Evolutionary conservation across 2,113 vertebrate genomes (phyloP), one percentile per base, ranked within the genome.

Genomic region (Scomber scombrus): DNA sequence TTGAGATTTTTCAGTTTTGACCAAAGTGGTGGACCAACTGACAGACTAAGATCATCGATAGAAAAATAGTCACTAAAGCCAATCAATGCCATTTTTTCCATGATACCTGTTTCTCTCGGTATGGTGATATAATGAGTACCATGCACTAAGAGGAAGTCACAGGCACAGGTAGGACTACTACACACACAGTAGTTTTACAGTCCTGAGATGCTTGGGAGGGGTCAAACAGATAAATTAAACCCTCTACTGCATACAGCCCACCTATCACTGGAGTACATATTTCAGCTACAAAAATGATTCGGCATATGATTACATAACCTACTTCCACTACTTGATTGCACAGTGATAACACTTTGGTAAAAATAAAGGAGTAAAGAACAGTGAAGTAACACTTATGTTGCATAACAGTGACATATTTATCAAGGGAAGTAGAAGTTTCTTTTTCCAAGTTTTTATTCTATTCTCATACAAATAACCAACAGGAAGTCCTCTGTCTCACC

Each of bases 261-360:
- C 19, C 31, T 66, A 13, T 55, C 26, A 57, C 11, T 43, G 57
- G 16, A 19, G 49, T 10, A 26, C 23, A 1, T 29, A 49, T 21
- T 63, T 29, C 12, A 56, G 70, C 60, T 46, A 52, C n/a, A 9
- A 3, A 47, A 71, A 21, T 45, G 40, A 71, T 61, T 64, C 56
- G 64, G 50, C 68, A 72, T 47, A 34, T 43, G 51, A 72, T 91
- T 91, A 31, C 29, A 60, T 75, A 87, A 87, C 40, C 29, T 71
- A 52, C 85, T 82, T 86, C 34, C 58, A 65, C 55, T 78, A 60
- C 80, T 78, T 82, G 54, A 78, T 13, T 47, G 57, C 21, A 51
- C 82, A 19, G 66, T 1, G 66, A 70, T 72, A 50, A 77, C 84
- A 81, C 80, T 76, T 66, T 74, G 75, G 80, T 88, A 85, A 87